Evolutionary conservation across 2,113 vertebrate species (phyloP).

Genomic region (Tursiops truncatus): DNA sequence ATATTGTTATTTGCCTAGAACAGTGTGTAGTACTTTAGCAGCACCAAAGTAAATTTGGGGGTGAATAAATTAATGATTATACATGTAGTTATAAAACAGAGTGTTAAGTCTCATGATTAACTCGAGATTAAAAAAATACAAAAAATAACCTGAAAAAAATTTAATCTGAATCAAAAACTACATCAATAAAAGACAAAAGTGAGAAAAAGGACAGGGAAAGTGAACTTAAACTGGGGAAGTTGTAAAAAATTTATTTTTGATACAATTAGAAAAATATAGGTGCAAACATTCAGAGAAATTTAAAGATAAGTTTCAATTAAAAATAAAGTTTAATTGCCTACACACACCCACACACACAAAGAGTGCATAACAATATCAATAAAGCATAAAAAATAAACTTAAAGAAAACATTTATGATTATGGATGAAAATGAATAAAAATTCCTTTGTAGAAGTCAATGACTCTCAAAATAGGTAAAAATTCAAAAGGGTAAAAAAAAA

Average conservation of each 20-base stretch:
- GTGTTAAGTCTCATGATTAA: not conserved
- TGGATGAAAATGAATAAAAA: constrained; percentile 4
- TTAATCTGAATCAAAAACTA: constrained; percentile 21
- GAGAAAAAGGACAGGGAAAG: not conserved
- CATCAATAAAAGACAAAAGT: not conserved
- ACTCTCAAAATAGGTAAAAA: not conserved
- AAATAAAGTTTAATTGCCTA: not conserved
- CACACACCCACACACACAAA: not conserved
- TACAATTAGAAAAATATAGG: not conserved
- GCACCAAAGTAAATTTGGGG: not conserved
- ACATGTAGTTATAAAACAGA: not conserved
- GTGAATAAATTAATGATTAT: not conserved
- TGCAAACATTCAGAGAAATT: not conserved
- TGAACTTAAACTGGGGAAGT: not conserved
- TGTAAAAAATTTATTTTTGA: not conserved
- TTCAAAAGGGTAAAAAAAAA: not conserved
- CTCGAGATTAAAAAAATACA: constrained; percentile 13
- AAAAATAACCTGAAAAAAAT: constrained; percentile 15
- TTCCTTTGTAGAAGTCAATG: not conserved
- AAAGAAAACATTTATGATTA: not conserved
- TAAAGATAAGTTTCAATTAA: constrained; percentile 25
- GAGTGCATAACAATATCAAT: not conserved
- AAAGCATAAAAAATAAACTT: not conserved
- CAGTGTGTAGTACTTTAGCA: not conserved
- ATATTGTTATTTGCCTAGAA: not conserved